Evolutionary conservation across 2,888 invertebrate genomes (phyloP), one percentile per base, ranked within the genome.

Genomic region (Elgonia sp.): DNA sequence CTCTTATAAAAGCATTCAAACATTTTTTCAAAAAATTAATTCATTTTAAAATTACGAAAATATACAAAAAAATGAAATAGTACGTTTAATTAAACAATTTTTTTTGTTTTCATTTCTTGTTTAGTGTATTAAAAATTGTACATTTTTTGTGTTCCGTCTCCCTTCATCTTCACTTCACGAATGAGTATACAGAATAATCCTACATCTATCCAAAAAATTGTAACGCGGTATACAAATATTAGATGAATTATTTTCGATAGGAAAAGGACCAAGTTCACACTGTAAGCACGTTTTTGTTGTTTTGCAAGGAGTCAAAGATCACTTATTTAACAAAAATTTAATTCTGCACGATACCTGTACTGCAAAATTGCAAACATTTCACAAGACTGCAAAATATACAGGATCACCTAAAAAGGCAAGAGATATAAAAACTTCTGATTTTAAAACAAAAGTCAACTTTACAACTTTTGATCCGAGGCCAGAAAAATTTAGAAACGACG

Each of bases 251-350:
- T 67, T n/a, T 67, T 46, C 20, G 67, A 69, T 46, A 69, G 69
- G 69, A 50, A 75, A 76, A 18, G 86, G 84, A 20, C 86, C 76
- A 29, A 65, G 42, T 65, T 84, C 88, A 40, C 84, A 88, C 57
- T 89, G 89, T 62, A 88, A 89, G 55, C 89, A 89, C 63, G 57
- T 81, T 18, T 62, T 70, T 42, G 77, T 81, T 37, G 85, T 89
- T 20, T 72, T 89, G 42, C 70, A 80, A 20, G 86, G 79, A 46
- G 29, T 87, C n/a, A 70, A 63, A 77, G 83, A 89, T 79, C 81
- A 89, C 37, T n/a, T 72, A 0, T 53, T 14, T 21, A 75, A 73
- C 29, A 84, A 85, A 53, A 50, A 37, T 7, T 20, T 79, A 16
- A 79, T 77, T 20, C 72, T 75, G 77, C 53, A 88, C 16, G 39